These are phyloP conservation scores for Onychomys leucogaster DNA, from an alignment of 2,797 vertebrate species.

Conservation along the genomic window DNA sequence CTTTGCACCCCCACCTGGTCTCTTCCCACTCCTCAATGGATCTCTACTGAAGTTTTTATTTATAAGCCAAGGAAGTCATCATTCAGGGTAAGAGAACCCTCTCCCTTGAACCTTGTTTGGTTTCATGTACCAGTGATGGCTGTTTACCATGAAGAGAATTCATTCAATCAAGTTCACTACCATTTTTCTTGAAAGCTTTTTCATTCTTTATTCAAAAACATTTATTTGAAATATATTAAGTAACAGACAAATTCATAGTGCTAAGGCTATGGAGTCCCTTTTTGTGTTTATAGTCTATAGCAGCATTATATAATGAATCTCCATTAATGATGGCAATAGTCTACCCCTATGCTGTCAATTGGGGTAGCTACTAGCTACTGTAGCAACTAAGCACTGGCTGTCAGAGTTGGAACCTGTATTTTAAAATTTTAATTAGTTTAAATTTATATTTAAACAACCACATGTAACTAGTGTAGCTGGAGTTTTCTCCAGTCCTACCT, in stretches of 20 bases:
- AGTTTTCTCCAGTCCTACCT: too few species aligned
- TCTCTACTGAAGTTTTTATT: conserved; percentile 28
- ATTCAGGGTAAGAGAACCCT: conserved; percentile 18
- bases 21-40: conserved; percentile 46
- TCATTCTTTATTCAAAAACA: conserved; percentile 64
- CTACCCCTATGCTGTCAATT: background rate
- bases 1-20: conserved; percentile 38
- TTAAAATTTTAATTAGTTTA: conserved; percentile 53
- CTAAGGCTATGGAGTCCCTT: conserved; percentile 27
- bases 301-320: background rate
- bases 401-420: background rate
- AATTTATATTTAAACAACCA: conserved; percentile 49
- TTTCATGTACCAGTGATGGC: conserved; percentile 26
- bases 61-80: conserved; percentile 52
- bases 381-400: conserved; percentile 1
- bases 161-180: conserved; percentile 31
- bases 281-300: conserved; percentile 24
- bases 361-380: background rate
- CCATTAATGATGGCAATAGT: conserved; percentile 8
- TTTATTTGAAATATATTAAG: conserved; percentile 32
- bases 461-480: background rate
- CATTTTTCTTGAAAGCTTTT: conserved; percentile 42
- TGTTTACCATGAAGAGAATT: conserved; percentile 54
- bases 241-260: conserved; percentile 31
- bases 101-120: background rate